These are phyloP conservation scores for Sylvia atricapilla DNA, from an alignment of 2,113 vertebrate genomes.

Conservation along the genomic window DNA sequence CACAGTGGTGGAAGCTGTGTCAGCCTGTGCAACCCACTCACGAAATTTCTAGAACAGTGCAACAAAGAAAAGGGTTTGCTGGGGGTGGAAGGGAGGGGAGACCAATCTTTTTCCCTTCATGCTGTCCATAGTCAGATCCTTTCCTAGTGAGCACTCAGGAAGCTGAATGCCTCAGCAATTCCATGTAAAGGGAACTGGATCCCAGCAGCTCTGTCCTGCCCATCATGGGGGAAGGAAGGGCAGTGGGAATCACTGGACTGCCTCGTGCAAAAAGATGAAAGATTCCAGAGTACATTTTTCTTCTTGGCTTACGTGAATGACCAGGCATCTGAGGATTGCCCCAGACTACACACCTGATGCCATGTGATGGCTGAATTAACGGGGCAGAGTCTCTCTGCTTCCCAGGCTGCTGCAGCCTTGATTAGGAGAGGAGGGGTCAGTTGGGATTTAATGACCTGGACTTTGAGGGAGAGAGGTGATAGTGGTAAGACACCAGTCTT, in stretches of 20 bases:
- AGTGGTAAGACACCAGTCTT: background rate
- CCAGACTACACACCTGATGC: background rate
- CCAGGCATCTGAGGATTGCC: background rate
- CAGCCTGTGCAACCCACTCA: slow-evolving; percentile 25
- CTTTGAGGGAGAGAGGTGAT: background rate
- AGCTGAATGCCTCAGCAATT: background rate
- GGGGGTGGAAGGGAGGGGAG: background rate
- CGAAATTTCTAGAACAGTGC: background rate
- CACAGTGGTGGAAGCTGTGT: background rate
- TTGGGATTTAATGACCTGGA: background rate
- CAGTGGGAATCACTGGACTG: background rate
- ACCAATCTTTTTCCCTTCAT: background rate
- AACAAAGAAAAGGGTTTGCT: slow-evolving; percentile 18
- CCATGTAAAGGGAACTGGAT: background rate
- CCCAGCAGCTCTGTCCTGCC: background rate
- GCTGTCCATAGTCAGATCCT: background rate
- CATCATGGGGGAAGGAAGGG: background rate
- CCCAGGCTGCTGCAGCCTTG: background rate
- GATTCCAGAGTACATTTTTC: background rate
- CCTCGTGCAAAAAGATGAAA: background rate
- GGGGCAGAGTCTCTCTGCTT: background rate
- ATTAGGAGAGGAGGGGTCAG: background rate
- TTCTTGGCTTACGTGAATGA: background rate
- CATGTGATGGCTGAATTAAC: background rate
- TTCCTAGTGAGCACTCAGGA: background rate